phyloP scores from a whole-genome alignment of 2,113 vertebrate species.

The Puma concolor region DNA sequence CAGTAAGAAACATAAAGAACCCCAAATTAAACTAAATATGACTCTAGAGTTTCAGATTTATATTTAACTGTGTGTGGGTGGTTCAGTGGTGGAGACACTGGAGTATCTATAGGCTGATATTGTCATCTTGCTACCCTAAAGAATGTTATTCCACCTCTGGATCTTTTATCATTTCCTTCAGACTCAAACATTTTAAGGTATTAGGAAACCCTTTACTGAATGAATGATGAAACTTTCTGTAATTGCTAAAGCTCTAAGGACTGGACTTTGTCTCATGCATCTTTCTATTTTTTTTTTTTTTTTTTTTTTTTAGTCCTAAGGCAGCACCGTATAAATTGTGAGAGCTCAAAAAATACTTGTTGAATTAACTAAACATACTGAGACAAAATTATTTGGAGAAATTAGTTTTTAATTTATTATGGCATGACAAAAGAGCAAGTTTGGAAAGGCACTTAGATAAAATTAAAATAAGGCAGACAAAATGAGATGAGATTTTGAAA shows the following conservation, averaged over 20 bases:
- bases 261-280: background rate
- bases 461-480: background rate
- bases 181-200: slow-evolving; percentile 25
- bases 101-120: slow-evolving; percentile 40
- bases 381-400: background rate
- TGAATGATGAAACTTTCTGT: background rate
- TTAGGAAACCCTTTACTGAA: background rate
- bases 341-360: background rate
- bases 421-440: background rate
- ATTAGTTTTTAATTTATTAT: background rate
- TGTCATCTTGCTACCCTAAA: slow-evolving; percentile 1
- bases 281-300: background rate
- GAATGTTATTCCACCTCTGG: slow-evolving; percentile 17
- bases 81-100: slow-evolving; percentile 16
- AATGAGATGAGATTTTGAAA: background rate
- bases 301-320: background rate
- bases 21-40: slow-evolving; percentile 67
- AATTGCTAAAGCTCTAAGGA: background rate
- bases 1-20: slow-evolving; percentile 62
- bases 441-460: background rate
- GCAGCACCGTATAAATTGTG: background rate
- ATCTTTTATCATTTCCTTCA: slow-evolving; percentile 53
- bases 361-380: background rate
- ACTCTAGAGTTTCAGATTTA: slow-evolving; percentile 68
- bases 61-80: slow-evolving; percentile 65